Evolutionary conservation across 2,113 vertebrate genomes (phyloP).

Genomic region (Carassius gibelio): DNA sequence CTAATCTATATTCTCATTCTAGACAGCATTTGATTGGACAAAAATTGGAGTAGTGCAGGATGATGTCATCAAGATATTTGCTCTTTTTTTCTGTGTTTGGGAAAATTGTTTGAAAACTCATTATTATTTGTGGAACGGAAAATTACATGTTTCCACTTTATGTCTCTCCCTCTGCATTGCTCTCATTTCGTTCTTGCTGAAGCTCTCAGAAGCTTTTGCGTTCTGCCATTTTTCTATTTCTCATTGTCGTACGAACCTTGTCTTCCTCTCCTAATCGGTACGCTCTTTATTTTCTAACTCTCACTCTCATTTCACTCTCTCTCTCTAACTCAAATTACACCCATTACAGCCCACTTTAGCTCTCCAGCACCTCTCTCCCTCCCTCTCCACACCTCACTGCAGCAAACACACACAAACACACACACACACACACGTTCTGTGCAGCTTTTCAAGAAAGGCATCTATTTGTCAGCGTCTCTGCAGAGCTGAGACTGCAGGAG

Average conservation of each 20-base stretch:
- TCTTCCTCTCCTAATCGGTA: constrained; percentile 40
- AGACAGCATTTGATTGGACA: neutral
- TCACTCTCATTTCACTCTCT: constrained; percentile 1
- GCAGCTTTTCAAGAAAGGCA: constrained; percentile 42
- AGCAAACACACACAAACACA: neutral
- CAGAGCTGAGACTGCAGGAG: constrained; percentile 31
- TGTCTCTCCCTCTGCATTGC: neutral
- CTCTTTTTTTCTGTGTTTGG: neutral
- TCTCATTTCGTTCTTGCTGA: neutral
- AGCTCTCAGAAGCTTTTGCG: constrained; percentile 3
- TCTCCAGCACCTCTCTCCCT: constrained; percentile 27
- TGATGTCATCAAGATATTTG: neutral
- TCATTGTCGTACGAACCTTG: constrained; percentile 18
- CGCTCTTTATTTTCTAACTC: constrained; percentile 24
- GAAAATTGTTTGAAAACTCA: neutral
- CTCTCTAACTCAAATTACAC: constrained; percentile 41
- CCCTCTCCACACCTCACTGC: constrained; percentile 42
- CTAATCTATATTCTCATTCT: neutral
- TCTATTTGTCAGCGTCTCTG: constrained; percentile 41
- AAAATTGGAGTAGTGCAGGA: neutral
- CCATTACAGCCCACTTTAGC: constrained; percentile 34
- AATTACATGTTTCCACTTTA: neutral
- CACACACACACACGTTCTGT: neutral
- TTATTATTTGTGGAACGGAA: neutral
- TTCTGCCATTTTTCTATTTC: constrained; percentile 29